Evolutionary conservation across 2,888 invertebrate species (phyloP).

Genomic region (Eubasilissa splendida): DNA sequence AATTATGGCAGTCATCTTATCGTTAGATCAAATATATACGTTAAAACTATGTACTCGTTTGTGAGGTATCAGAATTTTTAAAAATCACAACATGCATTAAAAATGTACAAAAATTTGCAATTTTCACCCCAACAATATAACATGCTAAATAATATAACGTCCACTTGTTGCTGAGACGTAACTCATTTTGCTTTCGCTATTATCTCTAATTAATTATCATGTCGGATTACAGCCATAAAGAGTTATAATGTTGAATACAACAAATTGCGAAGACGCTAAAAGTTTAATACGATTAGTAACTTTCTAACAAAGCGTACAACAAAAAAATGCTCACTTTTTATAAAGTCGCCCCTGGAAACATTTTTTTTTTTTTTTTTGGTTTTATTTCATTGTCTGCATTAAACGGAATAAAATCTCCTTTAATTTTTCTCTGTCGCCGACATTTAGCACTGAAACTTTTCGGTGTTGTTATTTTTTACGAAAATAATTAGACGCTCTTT

Average conservation of each 20-base stretch:
- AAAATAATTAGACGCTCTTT: slow-evolving; percentile 50
- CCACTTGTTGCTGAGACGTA: no score
- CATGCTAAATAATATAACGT: no score
- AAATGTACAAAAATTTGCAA: no score
- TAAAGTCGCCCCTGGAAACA: background rate
- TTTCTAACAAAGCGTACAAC: background rate
- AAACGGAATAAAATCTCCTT: slow-evolving; percentile 51
- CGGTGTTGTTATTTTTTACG: slow-evolving; percentile 23
- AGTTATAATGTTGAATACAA: background rate
- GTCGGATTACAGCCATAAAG: no score
- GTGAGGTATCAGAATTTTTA: no score
- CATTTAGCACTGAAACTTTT: slow-evolving; percentile 48
- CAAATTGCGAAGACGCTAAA: background rate
- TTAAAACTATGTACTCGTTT: no score
- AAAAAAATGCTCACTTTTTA: slow-evolving; percentile 34
- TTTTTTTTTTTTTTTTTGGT: slow-evolving; percentile 24
- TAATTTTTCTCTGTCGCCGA: slow-evolving; percentile 44
- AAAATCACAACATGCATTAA: no score
- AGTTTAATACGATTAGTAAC: slow-evolving; percentile 30
- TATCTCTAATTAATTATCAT: no score
- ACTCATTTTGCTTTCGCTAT: no score
- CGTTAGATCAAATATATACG: no score
- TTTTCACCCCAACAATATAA: no score
- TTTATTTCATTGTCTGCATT: slow-evolving; percentile 44
- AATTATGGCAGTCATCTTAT: no score